Percentiles rank a stretch among this genome's conserved stretches.
Conservation (phyloP, 2,113 vertebrate species). For the Heterotis niloticus region DNA sequence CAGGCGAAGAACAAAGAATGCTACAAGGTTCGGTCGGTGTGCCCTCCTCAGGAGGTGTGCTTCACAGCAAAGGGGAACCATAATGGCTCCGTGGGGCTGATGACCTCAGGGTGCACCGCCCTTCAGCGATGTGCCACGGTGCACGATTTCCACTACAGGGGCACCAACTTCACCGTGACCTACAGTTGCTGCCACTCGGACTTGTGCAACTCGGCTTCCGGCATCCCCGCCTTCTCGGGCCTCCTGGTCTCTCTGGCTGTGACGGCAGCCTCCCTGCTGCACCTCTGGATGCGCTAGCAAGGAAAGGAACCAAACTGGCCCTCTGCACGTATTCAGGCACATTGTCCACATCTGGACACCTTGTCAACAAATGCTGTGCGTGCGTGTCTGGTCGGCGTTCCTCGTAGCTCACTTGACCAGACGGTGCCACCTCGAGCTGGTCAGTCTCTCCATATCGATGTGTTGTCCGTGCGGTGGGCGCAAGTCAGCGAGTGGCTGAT, state of each 20-base stretch:
- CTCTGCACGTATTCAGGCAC: neutral
- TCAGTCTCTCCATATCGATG: neutral
- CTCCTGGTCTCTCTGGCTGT: conserved; percentile 11
- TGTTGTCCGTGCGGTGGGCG: too few species aligned
- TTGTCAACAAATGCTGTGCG: too few species aligned
- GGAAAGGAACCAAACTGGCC: neutral
- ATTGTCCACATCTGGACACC: too few species aligned
- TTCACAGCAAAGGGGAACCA: conserved; percentile 49
- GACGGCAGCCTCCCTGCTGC: conserved; percentile 8
- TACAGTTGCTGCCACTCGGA: conserved; percentile 53
- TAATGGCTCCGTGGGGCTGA: conserved; percentile 45
- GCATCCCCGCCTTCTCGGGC: neutral
- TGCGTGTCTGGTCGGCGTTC: too few species aligned
- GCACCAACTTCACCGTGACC: conserved; percentile 46
- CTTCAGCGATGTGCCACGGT: conserved; percentile 37
- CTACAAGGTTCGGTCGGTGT: conserved; percentile 46
- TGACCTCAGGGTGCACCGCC: conserved; percentile 52
- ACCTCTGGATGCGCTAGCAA: conserved; percentile 27
- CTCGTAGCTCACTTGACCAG: too few species aligned
- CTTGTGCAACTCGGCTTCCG: conserved; percentile 57
- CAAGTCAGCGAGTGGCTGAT: too few species aligned
- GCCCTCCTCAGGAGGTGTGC: conserved; percentile 52
- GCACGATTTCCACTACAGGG: conserved; percentile 28
- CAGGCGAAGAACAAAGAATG: conserved; percentile 27
- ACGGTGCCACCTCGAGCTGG: neutral